Conservation (phyloP, 1,140 invertebrate genomes). For the Drosophila nebulosa region DNA sequence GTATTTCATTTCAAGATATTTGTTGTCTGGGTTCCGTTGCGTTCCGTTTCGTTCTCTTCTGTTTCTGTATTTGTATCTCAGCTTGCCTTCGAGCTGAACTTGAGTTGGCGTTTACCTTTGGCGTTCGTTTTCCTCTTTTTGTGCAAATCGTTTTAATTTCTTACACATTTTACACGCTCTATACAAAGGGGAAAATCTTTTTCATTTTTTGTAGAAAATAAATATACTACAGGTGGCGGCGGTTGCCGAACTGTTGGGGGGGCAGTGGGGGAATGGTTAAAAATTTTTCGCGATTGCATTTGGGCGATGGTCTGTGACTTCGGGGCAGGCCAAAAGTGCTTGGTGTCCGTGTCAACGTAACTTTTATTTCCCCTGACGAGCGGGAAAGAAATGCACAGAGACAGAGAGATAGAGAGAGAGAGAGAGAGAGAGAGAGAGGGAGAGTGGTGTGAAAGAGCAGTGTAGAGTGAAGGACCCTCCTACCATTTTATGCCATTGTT, state of each 20-base stretch:
- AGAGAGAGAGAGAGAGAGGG: conserved; percentile 34
- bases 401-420: conserved; percentile 4
- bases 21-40: not conserved
- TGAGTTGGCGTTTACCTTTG: conserved; percentile 1
- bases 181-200: conserved; percentile 23
- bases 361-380: conserved; percentile 73
- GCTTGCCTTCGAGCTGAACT: not conserved
- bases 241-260: too few species aligned
- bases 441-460: conserved; percentile 8
- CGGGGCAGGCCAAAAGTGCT: conserved; percentile 52
- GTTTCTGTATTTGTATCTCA: not conserved
- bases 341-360: conserved; percentile 73
- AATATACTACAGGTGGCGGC: not conserved
- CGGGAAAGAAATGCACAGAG: conserved; percentile 33
- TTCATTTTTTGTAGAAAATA: conserved; percentile 6
- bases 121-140: conserved; percentile 20
- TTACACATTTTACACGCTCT: conserved; percentile 55
- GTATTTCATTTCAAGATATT: conserved; percentile 1
- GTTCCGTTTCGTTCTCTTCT: too few species aligned
- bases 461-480: conserved; percentile 15
- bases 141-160: conserved; percentile 71
- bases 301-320: conserved; percentile 49
- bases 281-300: conserved; percentile 30
- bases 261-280: conserved; percentile 6
- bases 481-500: conserved; percentile 49